Evolutionary conservation across 2,888 invertebrate species (phyloP), one percentile per base, ranked within the genome.

Genomic region (Acheta domesticus): DNA sequence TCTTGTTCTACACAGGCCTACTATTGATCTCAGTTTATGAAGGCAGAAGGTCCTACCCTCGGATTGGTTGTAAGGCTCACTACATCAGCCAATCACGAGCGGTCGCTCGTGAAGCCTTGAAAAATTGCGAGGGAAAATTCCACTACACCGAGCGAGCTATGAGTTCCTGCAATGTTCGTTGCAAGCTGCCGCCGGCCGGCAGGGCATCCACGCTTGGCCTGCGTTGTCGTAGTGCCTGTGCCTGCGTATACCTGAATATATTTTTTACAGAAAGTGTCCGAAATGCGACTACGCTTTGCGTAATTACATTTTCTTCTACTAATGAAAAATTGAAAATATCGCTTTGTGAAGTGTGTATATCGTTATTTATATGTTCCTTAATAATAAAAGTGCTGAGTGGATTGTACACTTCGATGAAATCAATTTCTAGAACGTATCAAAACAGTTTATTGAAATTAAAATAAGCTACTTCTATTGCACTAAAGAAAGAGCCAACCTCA

Each of bases 41-140:
- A 62, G 62, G 62, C 14, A 62, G 62, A 62, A 36, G 36, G 62
- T 62, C 62, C 62, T 62, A 62, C 78, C 48, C 49, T 23, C 50
- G 75, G 76, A 80, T 80, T 78, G 80, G 80, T 62, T 23, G n/a
- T n/a, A 79, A 79, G 36, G n/a, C 20, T 62, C 48, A 20, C 76
- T 48, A 49, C 74, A 49, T n/a, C 73, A 75, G 23, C 80, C 80
- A 80, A 80, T 80, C 75, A n/a, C 74, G 20, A n/a, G 49, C n/a
- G 16, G 49, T 23, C 62, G 62, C 11, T 49, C 50, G 19, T 14
- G 21, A 50, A 78, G 76, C 78, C 77, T 81, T 81, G 81, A 78
- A 79, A 81, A 80, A 80, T 79, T 75, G 81, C 81, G 81, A 79
- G 80, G 81, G 80, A 81, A 81, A 80, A 79, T 81, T 81, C 81